Conservation (phyloP, 2,888 invertebrate genomes). For the Sphaerophoria rueppellii region DNA sequence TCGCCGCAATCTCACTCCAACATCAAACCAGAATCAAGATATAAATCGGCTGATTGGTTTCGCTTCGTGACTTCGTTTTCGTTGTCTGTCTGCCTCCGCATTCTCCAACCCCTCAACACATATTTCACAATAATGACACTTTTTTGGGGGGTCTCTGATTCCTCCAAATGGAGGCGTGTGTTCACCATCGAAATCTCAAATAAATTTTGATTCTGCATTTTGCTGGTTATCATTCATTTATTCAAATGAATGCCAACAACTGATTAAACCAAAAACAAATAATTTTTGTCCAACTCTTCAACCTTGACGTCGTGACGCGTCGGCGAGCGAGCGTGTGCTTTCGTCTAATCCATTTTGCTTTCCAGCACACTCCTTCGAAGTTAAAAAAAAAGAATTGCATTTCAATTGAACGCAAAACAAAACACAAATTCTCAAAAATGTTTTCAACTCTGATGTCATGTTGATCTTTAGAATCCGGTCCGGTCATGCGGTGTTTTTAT, state of each 20-base stretch:
- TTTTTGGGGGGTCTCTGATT: neutral
- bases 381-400: neutral
- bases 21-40: constrained; percentile 4
- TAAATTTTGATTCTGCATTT: constrained; percentile 7
- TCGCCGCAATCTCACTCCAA: constrained; percentile 11
- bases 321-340: neutral
- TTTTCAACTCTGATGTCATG: constrained; percentile 30
- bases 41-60: constrained; percentile 18
- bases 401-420: neutral
- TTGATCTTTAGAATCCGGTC: constrained; percentile 14
- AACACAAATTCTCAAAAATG: constrained; percentile 41
- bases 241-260: constrained; percentile 9
- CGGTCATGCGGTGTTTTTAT: no score
- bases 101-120: neutral
- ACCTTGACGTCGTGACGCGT: constrained; percentile 16
- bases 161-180: neutral
- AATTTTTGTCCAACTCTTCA: neutral
- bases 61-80: constrained; percentile 3
- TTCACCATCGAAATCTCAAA: neutral
- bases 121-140: neutral
- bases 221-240: neutral
- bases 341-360: neutral
- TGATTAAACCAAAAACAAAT: neutral
- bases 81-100: neutral
- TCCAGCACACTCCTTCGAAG: neutral